phyloP scores from a whole-genome alignment of 2,888 invertebrate species.

The Hetaerina titia region DNA sequence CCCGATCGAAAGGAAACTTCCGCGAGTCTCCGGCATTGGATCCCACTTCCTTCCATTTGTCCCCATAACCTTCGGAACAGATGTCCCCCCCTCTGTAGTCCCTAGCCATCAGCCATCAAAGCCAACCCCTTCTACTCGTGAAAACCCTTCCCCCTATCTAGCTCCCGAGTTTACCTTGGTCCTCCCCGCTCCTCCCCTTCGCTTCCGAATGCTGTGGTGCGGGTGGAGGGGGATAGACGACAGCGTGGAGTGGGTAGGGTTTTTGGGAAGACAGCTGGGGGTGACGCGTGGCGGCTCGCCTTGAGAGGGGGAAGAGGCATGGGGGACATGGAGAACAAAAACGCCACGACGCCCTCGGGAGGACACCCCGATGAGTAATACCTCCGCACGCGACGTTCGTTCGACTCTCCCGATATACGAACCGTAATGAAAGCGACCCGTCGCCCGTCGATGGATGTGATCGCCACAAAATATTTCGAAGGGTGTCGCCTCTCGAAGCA shows the following conservation, averaged over 20 bases:
- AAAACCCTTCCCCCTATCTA: background rate
- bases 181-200: background rate
- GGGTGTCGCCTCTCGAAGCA: too few species aligned
- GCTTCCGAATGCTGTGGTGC: background rate
- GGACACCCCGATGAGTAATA: background rate
- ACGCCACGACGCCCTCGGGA: background rate
- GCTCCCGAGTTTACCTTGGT: background rate
- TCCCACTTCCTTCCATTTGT: background rate
- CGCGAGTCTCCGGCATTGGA: slow-evolving; percentile 38
- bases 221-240: background rate
- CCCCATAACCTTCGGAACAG: background rate
- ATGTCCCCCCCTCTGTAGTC: background rate
- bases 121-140: slow-evolving; percentile 9
- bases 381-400: background rate
- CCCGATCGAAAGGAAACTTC: slow-evolving; percentile 26
- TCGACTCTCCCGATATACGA: background rate
- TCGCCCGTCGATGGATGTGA: background rate
- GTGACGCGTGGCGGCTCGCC: background rate
- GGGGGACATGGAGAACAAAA: background rate
- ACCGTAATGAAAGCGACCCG: background rate
- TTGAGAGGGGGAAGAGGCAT: too few species aligned
- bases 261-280: background rate
- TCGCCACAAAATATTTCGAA: too few species aligned
- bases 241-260: background rate
- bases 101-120: slow-evolving; percentile 3